Evolutionary conservation across 2,113 vertebrate species (phyloP).

Genomic region (Tautogolabrus adspersus): DNA sequence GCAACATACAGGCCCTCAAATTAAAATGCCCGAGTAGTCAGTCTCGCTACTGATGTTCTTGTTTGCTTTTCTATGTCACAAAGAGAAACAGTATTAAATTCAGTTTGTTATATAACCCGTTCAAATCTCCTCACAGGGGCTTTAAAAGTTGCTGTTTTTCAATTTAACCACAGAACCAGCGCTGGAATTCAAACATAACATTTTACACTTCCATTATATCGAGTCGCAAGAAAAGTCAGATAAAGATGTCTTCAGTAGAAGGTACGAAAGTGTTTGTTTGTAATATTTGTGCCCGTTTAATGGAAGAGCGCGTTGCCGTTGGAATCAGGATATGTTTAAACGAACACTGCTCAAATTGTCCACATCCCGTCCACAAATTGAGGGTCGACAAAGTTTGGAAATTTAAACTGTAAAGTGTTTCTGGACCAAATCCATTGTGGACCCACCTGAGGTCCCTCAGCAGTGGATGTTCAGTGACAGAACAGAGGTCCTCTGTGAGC

Average conservation of each 20-base stretch:
- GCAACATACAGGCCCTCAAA: too few relatives aligned
- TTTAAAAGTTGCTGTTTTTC: too few relatives aligned
- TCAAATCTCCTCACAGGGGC: too few relatives aligned
- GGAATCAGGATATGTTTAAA: slow-evolving; percentile 22
- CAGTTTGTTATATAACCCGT: too few relatives aligned
- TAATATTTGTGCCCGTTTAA: neutral
- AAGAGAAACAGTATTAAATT: too few relatives aligned
- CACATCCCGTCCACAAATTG: neutral
- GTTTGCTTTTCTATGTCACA: too few relatives aligned
- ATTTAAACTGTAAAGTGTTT: slow-evolving; percentile 31
- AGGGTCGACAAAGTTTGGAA: slow-evolving; percentile 35
- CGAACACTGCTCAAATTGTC: slow-evolving; percentile 20
- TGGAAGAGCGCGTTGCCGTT: neutral
- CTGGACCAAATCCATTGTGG: slow-evolving; percentile 12
- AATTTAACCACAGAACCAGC: too few relatives aligned
- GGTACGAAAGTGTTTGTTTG: neutral
- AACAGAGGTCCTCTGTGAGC: slow-evolving; percentile 69
- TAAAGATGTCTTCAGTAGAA: neutral
- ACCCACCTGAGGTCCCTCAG: slow-evolving; percentile 57
- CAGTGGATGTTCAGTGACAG: slow-evolving; percentile 11
- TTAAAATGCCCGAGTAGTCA: too few relatives aligned
- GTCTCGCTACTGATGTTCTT: too few relatives aligned
- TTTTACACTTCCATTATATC: too few relatives aligned
- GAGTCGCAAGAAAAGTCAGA: too few relatives aligned
- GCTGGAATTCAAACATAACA: too few relatives aligned